A percentile compares a stretch with the other conserved stretches of the same genome.
Conservation (phyloP, 1,140 invertebrate species). For the Sinonovacula constricta region DNA sequence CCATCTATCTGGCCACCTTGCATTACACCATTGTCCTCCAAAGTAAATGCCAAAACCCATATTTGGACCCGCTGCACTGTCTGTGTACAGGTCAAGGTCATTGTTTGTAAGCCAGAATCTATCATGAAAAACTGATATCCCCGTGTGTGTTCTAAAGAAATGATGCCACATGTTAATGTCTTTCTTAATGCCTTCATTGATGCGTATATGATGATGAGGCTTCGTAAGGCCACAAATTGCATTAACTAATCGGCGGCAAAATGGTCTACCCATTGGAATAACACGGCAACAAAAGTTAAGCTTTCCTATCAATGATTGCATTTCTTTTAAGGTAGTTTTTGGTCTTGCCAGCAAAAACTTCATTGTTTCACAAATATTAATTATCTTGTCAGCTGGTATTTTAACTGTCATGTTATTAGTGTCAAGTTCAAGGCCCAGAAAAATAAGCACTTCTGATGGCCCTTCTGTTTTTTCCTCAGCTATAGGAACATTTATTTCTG, state of each 20-base stretch:
- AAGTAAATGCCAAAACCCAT: conserved; percentile 46
- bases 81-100: conserved; percentile 35
- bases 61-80: conserved; percentile 21
- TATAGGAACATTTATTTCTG: conserved; percentile 1
- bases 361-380: background rate
- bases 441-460: conserved; percentile 9
- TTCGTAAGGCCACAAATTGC: conserved; percentile 22
- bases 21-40: conserved; percentile 28
- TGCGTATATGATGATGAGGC: conserved; percentile 45
- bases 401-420: conserved; percentile 17
- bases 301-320: conserved; percentile 53
- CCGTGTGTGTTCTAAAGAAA: conserved; percentile 44
- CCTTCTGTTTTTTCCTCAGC: conserved; percentile 41
- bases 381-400: conserved; percentile 27
- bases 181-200: conserved; percentile 20
- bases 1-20: conserved; percentile 46
- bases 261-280: conserved; percentile 42
- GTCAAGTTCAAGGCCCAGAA: conserved; percentile 41
- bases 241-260: conserved; percentile 40
- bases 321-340: conserved; percentile 22
- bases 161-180: conserved; percentile 47
- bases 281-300: conserved; percentile 52
- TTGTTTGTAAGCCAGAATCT: no score
- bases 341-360: background rate
- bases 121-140: no score